A percentile compares a stretch with the other conserved stretches of the same genome.
These are phyloP conservation scores for Nanorana parkeri DNA, from an alignment of 2,113 vertebrate species.

Conservation along the genomic window DNA sequence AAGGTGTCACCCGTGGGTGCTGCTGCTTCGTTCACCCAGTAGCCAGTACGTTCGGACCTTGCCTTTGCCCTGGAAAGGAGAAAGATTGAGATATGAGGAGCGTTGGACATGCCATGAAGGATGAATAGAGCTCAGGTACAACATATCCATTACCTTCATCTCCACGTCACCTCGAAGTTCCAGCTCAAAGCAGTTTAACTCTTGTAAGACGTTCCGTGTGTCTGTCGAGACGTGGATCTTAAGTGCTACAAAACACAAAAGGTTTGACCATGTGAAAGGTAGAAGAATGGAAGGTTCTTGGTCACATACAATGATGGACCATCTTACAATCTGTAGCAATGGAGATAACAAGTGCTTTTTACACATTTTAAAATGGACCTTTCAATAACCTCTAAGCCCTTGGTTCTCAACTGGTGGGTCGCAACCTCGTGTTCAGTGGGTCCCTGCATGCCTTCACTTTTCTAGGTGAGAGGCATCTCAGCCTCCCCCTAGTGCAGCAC, in stretches of 20 bases:
- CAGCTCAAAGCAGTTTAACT: slow-evolving; percentile 82
- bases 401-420: no score
- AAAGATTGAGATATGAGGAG: slow-evolving; percentile 1
- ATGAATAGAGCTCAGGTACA: not conserved
- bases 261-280: not conserved
- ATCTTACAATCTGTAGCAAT: not conserved
- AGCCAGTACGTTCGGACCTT: slow-evolving; percentile 87
- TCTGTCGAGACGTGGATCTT: slow-evolving; percentile 87
- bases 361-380: not conserved
- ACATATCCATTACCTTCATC: slow-evolving; percentile 76
- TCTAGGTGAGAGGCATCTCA: no score
- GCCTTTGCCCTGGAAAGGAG: slow-evolving; percentile 78
- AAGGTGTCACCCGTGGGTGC: slow-evolving; percentile 60
- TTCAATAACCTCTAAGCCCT: not conserved
- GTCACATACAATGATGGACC: not conserved
- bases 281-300: no score
- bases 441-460: no score
- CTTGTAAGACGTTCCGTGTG: slow-evolving; percentile 79
- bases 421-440: no score
- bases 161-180: slow-evolving; percentile 85
- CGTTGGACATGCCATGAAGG: not conserved
- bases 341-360: not conserved
- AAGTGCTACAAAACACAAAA: slow-evolving; percentile 73
- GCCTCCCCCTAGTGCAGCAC: no score
- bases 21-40: slow-evolving; percentile 71